Evolutionary conservation across 2,113 vertebrate genomes (phyloP).

Genomic region (Egretta garzetta): DNA sequence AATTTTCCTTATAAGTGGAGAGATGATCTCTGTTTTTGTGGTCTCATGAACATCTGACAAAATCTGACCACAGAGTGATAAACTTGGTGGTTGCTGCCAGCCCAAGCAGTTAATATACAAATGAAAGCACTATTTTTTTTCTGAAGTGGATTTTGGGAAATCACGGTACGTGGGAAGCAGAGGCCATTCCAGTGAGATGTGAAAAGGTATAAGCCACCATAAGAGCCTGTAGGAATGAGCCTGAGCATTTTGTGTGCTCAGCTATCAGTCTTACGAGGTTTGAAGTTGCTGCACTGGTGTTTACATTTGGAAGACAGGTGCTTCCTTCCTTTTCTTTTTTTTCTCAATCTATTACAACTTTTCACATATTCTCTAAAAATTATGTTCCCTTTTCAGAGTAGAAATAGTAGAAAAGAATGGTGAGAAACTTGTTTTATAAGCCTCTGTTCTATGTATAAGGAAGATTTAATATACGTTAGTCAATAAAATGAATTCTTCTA

Average conservation of each 20-base stretch:
- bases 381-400: not conserved
- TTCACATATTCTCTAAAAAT: not conserved
- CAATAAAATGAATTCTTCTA: not conserved
- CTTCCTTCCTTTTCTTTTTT: not conserved
- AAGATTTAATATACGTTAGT: not conserved
- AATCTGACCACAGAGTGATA: not conserved
- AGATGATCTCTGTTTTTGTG: not conserved
- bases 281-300: not conserved
- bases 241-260: not conserved
- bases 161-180: not conserved
- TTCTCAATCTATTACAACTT: not conserved
- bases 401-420: not conserved
- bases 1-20: not conserved
- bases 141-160: not conserved
- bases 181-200: not conserved
- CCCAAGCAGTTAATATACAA: not conserved
- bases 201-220: not conserved
- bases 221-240: not conserved
- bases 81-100: not conserved
- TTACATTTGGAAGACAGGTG: not conserved
- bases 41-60: not conserved
- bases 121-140: not conserved
- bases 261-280: not conserved
- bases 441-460: not conserved
- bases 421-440: not conserved